These are phyloP conservation scores for Drosophila watanabei DNA, from an alignment of 1,140 invertebrate species.

Conservation along the genomic window DNA sequence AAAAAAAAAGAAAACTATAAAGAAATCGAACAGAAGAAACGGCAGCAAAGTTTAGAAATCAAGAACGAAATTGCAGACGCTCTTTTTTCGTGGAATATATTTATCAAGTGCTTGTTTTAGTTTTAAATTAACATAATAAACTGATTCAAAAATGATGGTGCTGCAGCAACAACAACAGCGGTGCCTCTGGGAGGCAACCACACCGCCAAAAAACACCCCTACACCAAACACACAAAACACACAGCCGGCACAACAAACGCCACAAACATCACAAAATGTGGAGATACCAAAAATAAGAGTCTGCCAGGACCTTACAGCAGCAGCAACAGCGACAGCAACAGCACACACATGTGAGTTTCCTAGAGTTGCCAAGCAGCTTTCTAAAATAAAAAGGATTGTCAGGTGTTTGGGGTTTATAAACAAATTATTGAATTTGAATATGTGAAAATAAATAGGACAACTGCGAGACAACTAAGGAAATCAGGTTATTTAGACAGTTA, in stretches of 20 bases:
- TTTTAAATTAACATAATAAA: constrained; percentile 20
- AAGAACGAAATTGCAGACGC: constrained; percentile 14
- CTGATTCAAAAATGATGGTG: constrained; percentile 66
- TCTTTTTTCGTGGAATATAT: constrained; percentile 11
- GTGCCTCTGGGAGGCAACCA: constrained; percentile 54
- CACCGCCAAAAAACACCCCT: constrained; percentile 14
- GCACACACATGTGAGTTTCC: constrained; percentile 47
- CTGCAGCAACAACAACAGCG: constrained; percentile 71
- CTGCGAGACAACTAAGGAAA: background rate
- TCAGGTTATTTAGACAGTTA: background rate
- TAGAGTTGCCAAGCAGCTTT: constrained; percentile 9
- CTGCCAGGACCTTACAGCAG: constrained; percentile 10
- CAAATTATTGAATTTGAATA: background rate
- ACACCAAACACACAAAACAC: constrained; percentile 22
- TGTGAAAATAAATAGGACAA: too few relatives aligned
- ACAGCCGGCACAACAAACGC: constrained; percentile 34
- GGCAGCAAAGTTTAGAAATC: constrained; percentile 2
- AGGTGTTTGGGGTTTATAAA: background rate
- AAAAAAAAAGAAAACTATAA: background rate
- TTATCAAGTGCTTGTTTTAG: constrained; percentile 27
- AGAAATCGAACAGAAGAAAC: constrained; percentile 11
- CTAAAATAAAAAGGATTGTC: background rate
- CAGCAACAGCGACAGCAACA: constrained; percentile 26
- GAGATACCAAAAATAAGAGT: constrained; percentile 24
- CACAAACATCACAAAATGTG: constrained; percentile 14